A percentile compares a stretch with the other conserved stretches of the same genome.
These are phyloP conservation scores for Yponomeuta evonymella DNA, from an alignment of 2,888 invertebrate species.

Conservation along the genomic window DNA sequence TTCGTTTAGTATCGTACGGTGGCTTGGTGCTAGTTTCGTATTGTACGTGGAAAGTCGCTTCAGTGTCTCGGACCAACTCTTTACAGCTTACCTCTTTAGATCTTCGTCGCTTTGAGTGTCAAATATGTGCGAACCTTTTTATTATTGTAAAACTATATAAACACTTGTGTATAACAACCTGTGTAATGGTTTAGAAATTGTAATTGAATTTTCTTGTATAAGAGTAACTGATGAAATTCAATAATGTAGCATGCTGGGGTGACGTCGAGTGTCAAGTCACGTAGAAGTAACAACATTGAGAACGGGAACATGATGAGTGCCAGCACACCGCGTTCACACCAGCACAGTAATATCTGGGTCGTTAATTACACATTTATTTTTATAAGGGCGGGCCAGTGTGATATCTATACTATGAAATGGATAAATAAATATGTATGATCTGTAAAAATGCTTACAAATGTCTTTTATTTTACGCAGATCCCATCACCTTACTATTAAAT, in stretches of 20 bases:
- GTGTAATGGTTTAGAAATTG: slow-evolving; percentile 73
- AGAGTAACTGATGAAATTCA: slow-evolving; percentile 58
- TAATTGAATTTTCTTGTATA: slow-evolving; percentile 63
- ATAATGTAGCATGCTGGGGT: slow-evolving; percentile 48
- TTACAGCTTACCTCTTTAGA: slow-evolving; percentile 59
- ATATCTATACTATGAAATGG: slow-evolving; percentile 75
- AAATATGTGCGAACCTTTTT: slow-evolving; percentile 72
- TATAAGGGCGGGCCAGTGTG: slow-evolving; percentile 77
- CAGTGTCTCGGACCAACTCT: slow-evolving; percentile 74
- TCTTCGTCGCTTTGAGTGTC: slow-evolving; percentile 75
- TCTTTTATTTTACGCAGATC: slow-evolving; percentile 38
- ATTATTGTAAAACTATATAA: slow-evolving; percentile 64
- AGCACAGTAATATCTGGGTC: slow-evolving; percentile 54
- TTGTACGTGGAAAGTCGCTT: slow-evolving; percentile 65
- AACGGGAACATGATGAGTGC: neutral
- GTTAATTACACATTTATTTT: slow-evolving; percentile 75
- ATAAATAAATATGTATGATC: slow-evolving; percentile 77
- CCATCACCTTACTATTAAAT: neutral
- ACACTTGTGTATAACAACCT: slow-evolving; percentile 72
- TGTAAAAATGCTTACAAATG: slow-evolving; percentile 66
- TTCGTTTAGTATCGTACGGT: slow-evolving; percentile 55
- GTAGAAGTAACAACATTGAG: slow-evolving; percentile 17
- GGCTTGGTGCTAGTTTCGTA: slow-evolving; percentile 71
- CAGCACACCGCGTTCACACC: slow-evolving; percentile 48
- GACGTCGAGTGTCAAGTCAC: slow-evolving; percentile 36